These are phyloP conservation scores for Phorcus lineatus DNA, from an alignment of 2,888 invertebrate species.

Conservation along the genomic window DNA sequence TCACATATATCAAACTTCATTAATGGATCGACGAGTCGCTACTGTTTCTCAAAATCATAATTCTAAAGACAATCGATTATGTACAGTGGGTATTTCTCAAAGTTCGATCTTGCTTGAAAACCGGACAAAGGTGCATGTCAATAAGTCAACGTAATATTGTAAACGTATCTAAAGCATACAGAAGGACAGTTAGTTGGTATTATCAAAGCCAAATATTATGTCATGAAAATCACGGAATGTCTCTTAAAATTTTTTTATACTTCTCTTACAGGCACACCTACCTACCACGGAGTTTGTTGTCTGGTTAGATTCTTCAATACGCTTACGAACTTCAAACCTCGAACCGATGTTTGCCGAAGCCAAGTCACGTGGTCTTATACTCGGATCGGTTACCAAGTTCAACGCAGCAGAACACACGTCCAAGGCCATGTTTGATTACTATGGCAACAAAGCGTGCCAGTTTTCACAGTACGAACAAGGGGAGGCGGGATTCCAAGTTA, in stretches of 20 bases:
- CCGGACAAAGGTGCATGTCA: too few relatives aligned
- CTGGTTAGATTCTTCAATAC: constrained; percentile 3
- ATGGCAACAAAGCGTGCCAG: neutral
- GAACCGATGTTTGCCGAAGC: neutral
- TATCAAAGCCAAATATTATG: too few relatives aligned
- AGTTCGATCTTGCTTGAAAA: too few relatives aligned
- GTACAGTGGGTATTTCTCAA: too few relatives aligned
- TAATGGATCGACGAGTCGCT: too few relatives aligned
- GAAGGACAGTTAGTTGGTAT: too few relatives aligned
- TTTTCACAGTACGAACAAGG: neutral
- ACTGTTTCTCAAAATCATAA: too few relatives aligned
- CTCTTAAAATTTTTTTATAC: neutral
- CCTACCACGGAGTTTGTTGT: neutral
- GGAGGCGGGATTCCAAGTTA: constrained; percentile 8
- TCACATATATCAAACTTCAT: too few relatives aligned
- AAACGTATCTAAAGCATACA: too few relatives aligned
- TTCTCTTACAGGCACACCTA: neutral
- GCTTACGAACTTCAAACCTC: neutral
- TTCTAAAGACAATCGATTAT: too few relatives aligned
- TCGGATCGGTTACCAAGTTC: neutral
- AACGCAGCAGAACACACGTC: constrained; percentile 5
- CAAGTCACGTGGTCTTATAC: neutral
- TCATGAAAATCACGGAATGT: too few relatives aligned
- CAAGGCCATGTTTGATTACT: neutral
- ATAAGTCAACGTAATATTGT: too few relatives aligned